Evolutionary conservation across 1,140 invertebrate species (phyloP).

Genomic region (Eueides isabella): DNA sequence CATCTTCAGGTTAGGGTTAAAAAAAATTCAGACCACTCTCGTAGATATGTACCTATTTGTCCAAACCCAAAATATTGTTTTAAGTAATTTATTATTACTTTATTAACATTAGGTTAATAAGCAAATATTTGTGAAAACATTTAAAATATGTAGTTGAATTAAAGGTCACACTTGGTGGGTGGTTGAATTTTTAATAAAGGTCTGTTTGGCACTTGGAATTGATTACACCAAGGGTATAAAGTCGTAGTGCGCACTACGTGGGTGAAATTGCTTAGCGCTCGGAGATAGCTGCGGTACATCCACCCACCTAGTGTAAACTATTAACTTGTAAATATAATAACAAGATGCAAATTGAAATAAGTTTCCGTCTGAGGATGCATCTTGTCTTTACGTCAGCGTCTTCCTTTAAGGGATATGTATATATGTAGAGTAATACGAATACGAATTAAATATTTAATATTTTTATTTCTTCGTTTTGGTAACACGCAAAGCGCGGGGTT

Average conservation of each 20-base stretch:
- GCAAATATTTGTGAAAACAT: background rate
- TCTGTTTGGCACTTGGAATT: slow-evolving; percentile 1
- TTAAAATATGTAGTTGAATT: background rate
- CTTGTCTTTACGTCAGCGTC: background rate
- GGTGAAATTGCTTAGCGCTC: slow-evolving; percentile 21
- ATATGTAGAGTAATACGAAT: background rate
- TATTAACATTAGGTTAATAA: background rate
- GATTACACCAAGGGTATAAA: slow-evolving; percentile 15
- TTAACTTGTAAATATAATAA: slow-evolving; percentile 31
- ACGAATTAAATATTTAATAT: too few relatives aligned
- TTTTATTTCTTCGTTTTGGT: too few relatives aligned
- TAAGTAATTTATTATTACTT: background rate
- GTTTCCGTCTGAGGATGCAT: slow-evolving; percentile 9
- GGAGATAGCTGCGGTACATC: slow-evolving; percentile 19
- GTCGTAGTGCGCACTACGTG: slow-evolving; percentile 21
- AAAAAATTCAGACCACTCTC: too few relatives aligned
- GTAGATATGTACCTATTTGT: too few relatives aligned
- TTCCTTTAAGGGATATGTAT: background rate
- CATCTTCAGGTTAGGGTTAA: too few relatives aligned
- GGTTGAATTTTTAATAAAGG: slow-evolving; percentile 23
- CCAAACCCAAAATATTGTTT: too few relatives aligned
- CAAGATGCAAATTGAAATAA: slow-evolving; percentile 29
- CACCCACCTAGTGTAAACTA: slow-evolving; percentile 18
- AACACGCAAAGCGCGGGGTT: too few relatives aligned
- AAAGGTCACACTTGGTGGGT: slow-evolving; percentile 21